Evolutionary conservation across 2,888 invertebrate genomes (phyloP), one percentile per base, ranked within the genome.

Genomic region (Ochlodes sylvanus): DNA sequence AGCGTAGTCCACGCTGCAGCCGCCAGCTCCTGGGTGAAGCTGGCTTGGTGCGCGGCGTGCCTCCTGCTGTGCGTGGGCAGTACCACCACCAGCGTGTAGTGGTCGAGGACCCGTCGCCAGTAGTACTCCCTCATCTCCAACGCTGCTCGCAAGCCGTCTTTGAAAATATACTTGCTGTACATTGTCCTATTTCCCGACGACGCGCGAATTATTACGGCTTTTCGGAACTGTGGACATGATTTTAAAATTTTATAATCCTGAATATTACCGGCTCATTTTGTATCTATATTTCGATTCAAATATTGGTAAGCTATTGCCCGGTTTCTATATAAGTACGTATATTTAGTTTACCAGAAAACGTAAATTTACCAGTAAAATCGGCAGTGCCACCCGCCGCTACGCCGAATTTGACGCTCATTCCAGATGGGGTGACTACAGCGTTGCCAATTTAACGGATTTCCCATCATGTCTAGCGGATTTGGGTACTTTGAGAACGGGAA

Each of bases 11-110:
- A 75, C 0, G 90, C 88, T 44, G 83, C 81, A 7, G 79, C 83
- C 0, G 91, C 93, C 32, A 88, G 69, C 61, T 85, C 78, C 72
- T 83, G 86, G 0, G 89, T 88, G 70, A 92, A 90, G 0, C 73
- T 64, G 0, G 79, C 77, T 6, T 81, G 83, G 0, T 86, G 83
- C 0, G 84, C 86, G 0, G 85, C 82, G 15, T 85, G 86, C 0
- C 75, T 76, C n/a, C 81, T 76, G 19, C 82, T 86, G 58, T 86
- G 83, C 0, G 82, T 80, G 0, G 92, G 92, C 2, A 92, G 72
- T 0, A 81, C 87, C 12, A 88, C 86, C 52, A 93, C 83, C 0
- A 86, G 85, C 0, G 92, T 92, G 71, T 93, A 93, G 69, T 92
- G 91, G 60, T 92, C 78, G 56, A 87, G 70, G 0, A 93, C 83